Evolutionary conservation across 2,797 vertebrate species (phyloP).

Genomic region (Loriculus beryllinus): DNA sequence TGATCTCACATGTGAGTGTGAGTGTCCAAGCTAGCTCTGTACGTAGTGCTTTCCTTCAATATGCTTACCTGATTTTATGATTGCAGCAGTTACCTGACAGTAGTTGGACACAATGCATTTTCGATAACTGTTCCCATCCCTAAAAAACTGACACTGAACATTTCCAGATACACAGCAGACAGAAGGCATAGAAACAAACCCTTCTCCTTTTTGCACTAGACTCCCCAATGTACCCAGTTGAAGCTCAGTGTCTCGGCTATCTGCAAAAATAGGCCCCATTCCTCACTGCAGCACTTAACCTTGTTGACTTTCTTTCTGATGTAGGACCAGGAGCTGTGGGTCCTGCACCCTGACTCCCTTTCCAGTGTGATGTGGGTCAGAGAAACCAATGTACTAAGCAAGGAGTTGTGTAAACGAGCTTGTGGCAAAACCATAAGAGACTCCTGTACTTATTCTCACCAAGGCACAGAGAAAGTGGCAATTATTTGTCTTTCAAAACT

Average conservation of each 20-base stretch:
- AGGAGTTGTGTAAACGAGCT: not conserved
- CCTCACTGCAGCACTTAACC: not conserved
- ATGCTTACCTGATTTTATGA: not conserved
- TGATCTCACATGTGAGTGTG: not conserved
- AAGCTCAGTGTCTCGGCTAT: not conserved
- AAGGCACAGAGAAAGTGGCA: not conserved
- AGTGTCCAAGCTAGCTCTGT: not conserved
- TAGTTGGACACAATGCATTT: not conserved
- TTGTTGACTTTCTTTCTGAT: not conserved
- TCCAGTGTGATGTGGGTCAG: not conserved
- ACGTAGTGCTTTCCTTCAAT: not conserved
- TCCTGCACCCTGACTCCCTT: not conserved
- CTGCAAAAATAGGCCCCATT: not conserved
- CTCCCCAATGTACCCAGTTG: not conserved
- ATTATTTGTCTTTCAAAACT: not conserved
- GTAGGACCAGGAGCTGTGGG: rapidly evolving
- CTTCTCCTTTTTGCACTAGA: not conserved
- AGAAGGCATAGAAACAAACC: slow-evolving; percentile 26
- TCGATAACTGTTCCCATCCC: not conserved
- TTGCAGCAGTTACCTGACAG: not conserved
- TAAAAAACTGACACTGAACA: not conserved
- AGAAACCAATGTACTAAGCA: not conserved
- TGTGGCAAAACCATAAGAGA: not conserved
- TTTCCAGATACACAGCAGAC: not conserved
- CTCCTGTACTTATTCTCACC: not conserved